A percentile compares a stretch with the other conserved stretches of the same genome.
These are phyloP conservation scores for Pandemis heparana DNA, from an alignment of 2,888 invertebrate species.

Conservation along the genomic window DNA sequence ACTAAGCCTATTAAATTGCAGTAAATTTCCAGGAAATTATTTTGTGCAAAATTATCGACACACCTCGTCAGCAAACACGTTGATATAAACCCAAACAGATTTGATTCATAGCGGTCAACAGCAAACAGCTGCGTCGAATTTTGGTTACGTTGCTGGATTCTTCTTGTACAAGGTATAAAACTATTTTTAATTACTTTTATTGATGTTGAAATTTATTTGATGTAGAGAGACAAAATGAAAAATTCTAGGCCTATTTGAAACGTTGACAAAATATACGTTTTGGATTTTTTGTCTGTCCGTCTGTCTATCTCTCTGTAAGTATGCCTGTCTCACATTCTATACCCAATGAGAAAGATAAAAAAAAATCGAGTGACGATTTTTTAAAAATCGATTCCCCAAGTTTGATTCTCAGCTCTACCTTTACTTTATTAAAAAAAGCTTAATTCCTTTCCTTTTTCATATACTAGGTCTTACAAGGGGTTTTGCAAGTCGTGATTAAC, in stretches of 20 bases:
- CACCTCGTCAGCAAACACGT: neutral
- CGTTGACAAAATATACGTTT: too few species aligned
- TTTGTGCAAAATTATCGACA: neutral
- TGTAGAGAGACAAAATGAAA: too few species aligned
- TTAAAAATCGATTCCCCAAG: too few species aligned
- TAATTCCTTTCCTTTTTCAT: neutral
- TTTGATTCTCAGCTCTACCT: too few species aligned
- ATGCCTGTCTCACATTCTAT: too few species aligned
- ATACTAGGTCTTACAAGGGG: neutral
- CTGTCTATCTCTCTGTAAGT: too few species aligned
- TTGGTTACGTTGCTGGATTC: neutral
- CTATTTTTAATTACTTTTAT: too few species aligned
- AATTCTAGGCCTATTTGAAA: too few species aligned
- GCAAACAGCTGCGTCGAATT: neutral
- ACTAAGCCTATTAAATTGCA: neutral
- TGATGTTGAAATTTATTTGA: too few species aligned
- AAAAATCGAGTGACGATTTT: too few species aligned
- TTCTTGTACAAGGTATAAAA: neutral
- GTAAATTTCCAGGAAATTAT: neutral
- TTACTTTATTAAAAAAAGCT: neutral
- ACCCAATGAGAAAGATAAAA: too few species aligned
- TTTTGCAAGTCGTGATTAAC: slow-evolving; percentile 23
- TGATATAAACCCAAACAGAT: neutral
- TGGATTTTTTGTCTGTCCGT: too few species aligned
- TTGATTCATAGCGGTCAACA: neutral